Base-by-base conservation (phyloP, 1,140 invertebrate genomes). In the Saccostrea echinata region DNA sequence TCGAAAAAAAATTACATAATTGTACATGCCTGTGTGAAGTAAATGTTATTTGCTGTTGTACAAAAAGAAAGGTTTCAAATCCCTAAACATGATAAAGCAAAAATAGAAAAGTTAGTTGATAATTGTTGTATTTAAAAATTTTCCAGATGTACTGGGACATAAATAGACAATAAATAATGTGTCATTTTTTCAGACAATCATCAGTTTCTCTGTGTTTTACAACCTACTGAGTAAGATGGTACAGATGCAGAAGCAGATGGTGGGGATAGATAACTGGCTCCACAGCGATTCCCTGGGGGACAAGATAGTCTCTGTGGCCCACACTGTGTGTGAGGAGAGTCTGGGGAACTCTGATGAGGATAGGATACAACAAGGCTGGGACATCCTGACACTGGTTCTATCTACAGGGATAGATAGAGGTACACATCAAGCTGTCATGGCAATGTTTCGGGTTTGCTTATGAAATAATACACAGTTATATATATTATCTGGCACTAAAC, bases 381-480 rank as follows among this genome's bases (percentile, higher is more conserved):
- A 86, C 33, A 86, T 92, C 12, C 81, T 93, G 43, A 90, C 91
- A 53, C 90, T 92, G 30, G 91, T 92, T 18, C 86, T 93, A 43
- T 91, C 91, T 24, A 84, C 91, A 18, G 89, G 84, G 61, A 81
- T 76, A 84, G 85, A 90, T 18, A 89, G 88, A 88, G 91, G 92
- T 92, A 89, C 43, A 30, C 21, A n/a, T n/a, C n/a, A n/a, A 9
- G 18, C 8, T 51, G 24, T 51, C 4, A 16, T 21, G n/a, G 18
- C 24, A 57, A 3, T 21, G 55, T 57, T 43, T 43, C 9, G 43
- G 43, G 9, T 43, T n/a, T n/a, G n/a, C n/a, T n/a, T n/a, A n/a
- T n/a, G n/a, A n/a, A n/a, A n/a, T n/a, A n/a, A n/a, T 43, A 43
- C 9, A 43, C 43, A 43, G 43, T 43, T 9, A 43, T 43, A 3